A percentile compares a stretch with the other conserved stretches of the same genome.
These are phyloP conservation scores for Alsophila aescularia DNA, from an alignment of 2,888 invertebrate genomes.

Conservation along the genomic window DNA sequence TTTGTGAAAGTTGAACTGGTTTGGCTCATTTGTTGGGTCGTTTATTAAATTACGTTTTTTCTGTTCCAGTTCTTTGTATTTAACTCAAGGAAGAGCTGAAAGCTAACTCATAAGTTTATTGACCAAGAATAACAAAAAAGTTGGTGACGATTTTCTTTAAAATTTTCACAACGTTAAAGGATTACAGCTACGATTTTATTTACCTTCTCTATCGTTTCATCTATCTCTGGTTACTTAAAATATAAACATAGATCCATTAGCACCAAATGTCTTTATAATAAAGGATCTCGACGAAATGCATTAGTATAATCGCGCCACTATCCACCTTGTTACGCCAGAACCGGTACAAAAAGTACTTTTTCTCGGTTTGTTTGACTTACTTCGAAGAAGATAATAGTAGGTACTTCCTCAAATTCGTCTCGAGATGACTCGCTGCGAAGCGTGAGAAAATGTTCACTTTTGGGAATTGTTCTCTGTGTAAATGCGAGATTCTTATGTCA, in stretches of 20 bases:
- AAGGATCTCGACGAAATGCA: conserved; percentile 66
- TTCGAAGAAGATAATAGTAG: conserved; percentile 73
- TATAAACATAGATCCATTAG: conserved; percentile 59
- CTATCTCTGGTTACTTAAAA: conserved; percentile 35
- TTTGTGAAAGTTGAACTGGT: conserved; percentile 28
- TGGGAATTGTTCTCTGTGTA: conserved; percentile 40
- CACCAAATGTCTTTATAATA: conserved; percentile 73
- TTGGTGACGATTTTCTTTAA: no score
- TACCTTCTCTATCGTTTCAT: neutral
- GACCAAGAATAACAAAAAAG: no score
- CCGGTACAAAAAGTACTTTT: conserved; percentile 32
- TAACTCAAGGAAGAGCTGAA: neutral
- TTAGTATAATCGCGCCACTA: conserved; percentile 64
- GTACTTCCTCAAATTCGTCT: conserved; percentile 77
- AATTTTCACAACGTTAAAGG: no score
- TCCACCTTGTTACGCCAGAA: conserved; percentile 59
- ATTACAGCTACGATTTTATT: neutral
- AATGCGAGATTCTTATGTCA: conserved; percentile 40
- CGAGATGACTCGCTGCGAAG: conserved; percentile 66
- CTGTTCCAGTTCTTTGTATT: conserved; percentile 21
- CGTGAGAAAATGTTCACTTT: conserved; percentile 67
- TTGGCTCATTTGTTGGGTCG: conserved; percentile 13
- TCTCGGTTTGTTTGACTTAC: conserved; percentile 60
- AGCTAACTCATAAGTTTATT: no score
- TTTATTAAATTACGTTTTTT: conserved; percentile 23